Evolutionary conservation across 2,797 vertebrate species (phyloP).

Genomic region (Champsocephalus esox): DNA sequence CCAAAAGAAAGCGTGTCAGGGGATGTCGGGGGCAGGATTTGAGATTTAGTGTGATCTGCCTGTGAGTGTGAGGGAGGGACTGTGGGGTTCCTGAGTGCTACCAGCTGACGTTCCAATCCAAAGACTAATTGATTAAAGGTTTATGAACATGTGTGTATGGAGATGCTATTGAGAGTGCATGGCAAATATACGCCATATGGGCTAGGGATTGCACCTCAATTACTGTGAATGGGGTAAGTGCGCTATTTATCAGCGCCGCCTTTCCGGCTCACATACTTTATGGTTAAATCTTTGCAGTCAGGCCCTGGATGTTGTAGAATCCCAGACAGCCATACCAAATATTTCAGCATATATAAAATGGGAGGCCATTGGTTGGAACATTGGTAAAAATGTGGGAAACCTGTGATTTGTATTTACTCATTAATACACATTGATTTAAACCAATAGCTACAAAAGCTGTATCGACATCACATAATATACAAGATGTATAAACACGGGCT

Average conservation of each 20-base stretch:
- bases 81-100: constrained; percentile 64
- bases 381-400: constrained; percentile 12
- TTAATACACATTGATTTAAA: neutral
- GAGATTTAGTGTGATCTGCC: constrained; percentile 58
- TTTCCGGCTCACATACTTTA: constrained; percentile 31
- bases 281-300: constrained; percentile 30
- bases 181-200: constrained; percentile 77
- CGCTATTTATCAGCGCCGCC: constrained; percentile 40
- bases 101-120: constrained; percentile 79
- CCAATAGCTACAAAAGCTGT: too few relatives aligned
- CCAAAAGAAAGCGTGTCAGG: constrained; percentile 20
- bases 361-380: neutral
- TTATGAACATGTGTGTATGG: constrained; percentile 67
- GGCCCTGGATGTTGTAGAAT: constrained; percentile 21
- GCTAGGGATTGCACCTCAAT: constrained; percentile 70
- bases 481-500: neutral
- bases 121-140: constrained; percentile 82
- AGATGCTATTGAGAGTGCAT: constrained; percentile 55
- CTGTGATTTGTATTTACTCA: constrained; percentile 18
- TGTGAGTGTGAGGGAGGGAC: constrained; percentile 36
- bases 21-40: constrained; percentile 28
- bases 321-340: constrained; percentile 29
- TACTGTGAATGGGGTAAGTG: constrained; percentile 61
- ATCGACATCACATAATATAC: neutral
- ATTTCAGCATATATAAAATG: constrained; percentile 22